Evolutionary conservation across 2,797 vertebrate genomes (phyloP).

Genomic region (Moxostoma hubbsi): DNA sequence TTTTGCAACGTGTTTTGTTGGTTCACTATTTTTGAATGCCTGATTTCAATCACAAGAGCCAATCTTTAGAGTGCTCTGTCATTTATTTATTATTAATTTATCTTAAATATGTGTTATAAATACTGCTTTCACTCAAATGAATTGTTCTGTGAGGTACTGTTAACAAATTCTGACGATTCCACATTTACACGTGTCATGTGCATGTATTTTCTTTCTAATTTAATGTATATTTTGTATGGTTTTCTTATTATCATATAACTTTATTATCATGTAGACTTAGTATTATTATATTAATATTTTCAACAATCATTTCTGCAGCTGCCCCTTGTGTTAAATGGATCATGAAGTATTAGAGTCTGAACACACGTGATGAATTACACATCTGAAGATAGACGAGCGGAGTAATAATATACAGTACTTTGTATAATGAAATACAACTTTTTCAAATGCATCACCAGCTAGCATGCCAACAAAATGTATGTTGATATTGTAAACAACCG

Average conservation of each 20-base stretch:
- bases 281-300: constrained; percentile 12
- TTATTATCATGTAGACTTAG: background rate
- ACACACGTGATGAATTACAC: constrained; percentile 43
- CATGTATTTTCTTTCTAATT: constrained; percentile 31
- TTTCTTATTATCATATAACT: constrained; percentile 15
- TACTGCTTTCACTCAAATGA: constrained; percentile 44
- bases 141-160: constrained; percentile 24
- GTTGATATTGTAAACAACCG: constrained; percentile 91
- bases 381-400: constrained; percentile 35
- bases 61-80: background rate
- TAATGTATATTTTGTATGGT: constrained; percentile 23
- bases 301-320: constrained; percentile 41
- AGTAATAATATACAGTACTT: constrained; percentile 67
- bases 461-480: constrained; percentile 88
- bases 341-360: constrained; percentile 59
- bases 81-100: constrained; percentile 30
- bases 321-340: constrained; percentile 50
- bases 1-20: background rate
- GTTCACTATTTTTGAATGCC: background rate
- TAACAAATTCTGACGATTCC: constrained; percentile 42
- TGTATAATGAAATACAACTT: constrained; percentile 75
- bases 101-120: constrained; percentile 21
- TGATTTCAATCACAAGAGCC: background rate
- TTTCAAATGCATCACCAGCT: constrained; percentile 86
- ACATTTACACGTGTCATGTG: constrained; percentile 41